Percentiles rank a stretch among this genome's conserved stretches.
These are phyloP conservation scores for Telmatochromis brichardi DNA, from an alignment of 2,113 vertebrate genomes.

Conservation along the genomic window DNA sequence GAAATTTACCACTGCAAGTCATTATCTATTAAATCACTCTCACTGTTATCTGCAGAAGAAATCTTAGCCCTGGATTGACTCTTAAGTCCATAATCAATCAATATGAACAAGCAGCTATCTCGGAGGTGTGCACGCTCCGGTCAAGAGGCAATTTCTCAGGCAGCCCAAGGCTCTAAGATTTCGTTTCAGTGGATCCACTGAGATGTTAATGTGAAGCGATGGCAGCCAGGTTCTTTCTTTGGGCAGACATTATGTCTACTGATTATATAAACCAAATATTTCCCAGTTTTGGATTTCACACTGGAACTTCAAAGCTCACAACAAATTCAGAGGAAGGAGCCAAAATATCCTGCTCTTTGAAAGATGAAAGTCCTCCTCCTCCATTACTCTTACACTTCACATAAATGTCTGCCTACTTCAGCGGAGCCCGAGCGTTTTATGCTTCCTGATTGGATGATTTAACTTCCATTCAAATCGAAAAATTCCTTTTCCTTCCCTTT, in stretches of 20 bases:
- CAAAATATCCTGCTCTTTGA: slow-evolving; percentile 19
- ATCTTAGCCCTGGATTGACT: background rate
- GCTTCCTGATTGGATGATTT: background rate
- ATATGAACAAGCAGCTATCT: background rate
- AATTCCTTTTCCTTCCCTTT: background rate
- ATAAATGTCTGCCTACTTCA: background rate
- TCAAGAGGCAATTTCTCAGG: slow-evolving; percentile 3
- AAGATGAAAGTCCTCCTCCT: slow-evolving; percentile 28
- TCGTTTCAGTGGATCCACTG: background rate
- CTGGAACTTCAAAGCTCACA: slow-evolving; percentile 35
- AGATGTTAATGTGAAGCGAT: background rate
- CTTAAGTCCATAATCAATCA: slow-evolving; percentile 11
- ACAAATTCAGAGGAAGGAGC: slow-evolving; percentile 9
- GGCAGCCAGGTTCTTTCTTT: slow-evolving; percentile 1
- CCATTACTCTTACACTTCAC: slow-evolving; percentile 2
- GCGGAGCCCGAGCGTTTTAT: background rate
- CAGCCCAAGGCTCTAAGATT: background rate
- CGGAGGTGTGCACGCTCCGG: background rate
- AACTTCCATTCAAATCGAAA: background rate
- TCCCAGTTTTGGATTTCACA: slow-evolving; percentile 22
- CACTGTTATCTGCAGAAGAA: background rate
- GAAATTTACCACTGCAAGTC: background rate
- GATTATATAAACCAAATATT: slow-evolving; percentile 1
- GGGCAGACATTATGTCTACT: slow-evolving; percentile 2
- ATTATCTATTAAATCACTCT: background rate